Evolutionary conservation across 2,797 vertebrate species (phyloP).

Genomic region (Buceros bicornis): DNA sequence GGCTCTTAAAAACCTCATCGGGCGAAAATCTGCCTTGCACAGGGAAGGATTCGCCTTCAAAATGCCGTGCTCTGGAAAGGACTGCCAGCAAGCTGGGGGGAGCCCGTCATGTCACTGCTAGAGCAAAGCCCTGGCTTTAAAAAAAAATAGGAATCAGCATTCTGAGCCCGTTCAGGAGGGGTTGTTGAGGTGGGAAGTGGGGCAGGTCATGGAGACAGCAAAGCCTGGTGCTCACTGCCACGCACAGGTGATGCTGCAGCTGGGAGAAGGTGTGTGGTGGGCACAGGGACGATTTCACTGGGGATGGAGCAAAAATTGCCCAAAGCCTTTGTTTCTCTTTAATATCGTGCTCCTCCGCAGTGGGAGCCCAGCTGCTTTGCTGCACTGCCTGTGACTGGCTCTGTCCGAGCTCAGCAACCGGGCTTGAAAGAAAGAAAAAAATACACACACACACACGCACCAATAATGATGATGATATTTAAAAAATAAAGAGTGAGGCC

Average conservation of each 20-base stretch:
- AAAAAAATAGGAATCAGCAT: not conserved
- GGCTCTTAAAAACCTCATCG: not conserved
- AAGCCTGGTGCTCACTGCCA: accelerated
- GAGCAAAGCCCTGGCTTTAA: not conserved
- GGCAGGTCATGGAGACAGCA: accelerated
- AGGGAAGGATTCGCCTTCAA: not conserved
- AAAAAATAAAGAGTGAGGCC: not conserved
- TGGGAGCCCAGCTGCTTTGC: accelerated
- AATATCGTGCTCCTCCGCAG: not conserved
- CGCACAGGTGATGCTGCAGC: not conserved
- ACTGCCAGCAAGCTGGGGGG: not conserved
- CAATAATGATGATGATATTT: not conserved
- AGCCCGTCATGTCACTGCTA: not conserved
- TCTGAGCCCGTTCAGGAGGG: not conserved
- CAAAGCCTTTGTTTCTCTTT: not conserved
- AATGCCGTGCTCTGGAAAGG: not conserved
- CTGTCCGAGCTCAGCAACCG: not conserved
- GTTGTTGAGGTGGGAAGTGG: not conserved
- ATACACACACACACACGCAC: not conserved
- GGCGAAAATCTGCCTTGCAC: not conserved
- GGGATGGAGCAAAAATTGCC: not conserved
- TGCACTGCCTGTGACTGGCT: not conserved
- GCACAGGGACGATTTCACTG: not conserved
- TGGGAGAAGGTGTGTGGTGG: not conserved
- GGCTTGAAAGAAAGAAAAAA: accelerated